Conservation (phyloP, 2,797 vertebrate species). For the Nannoperca australis region DNA sequence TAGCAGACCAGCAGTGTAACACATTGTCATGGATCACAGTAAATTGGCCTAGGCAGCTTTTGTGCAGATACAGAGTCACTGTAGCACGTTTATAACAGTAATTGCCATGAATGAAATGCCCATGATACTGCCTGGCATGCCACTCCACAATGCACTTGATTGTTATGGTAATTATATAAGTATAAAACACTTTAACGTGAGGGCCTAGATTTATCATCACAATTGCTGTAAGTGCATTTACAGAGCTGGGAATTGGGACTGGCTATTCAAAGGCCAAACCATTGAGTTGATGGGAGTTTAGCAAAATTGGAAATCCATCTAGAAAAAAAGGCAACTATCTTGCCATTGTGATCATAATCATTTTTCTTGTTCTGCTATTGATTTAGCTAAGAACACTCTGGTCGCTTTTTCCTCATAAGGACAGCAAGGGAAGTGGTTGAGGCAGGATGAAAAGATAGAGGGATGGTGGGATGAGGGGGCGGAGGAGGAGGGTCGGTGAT, state of each 20-base stretch:
- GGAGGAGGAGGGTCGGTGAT: slow-evolving; percentile 70
- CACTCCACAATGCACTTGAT: slow-evolving; percentile 83
- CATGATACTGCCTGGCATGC: slow-evolving; percentile 69
- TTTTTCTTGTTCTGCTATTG: slow-evolving; percentile 82
- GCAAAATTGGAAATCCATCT: slow-evolving; percentile 77
- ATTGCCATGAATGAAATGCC: slow-evolving; percentile 74
- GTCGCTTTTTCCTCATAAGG: slow-evolving; percentile 42
- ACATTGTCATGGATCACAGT: slow-evolving; percentile 80
- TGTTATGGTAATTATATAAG: slow-evolving; percentile 84
- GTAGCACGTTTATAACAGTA: slow-evolving; percentile 76
- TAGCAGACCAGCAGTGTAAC: slow-evolving; percentile 56
- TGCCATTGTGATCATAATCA: slow-evolving; percentile 73
- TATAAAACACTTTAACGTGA: slow-evolving; percentile 78
- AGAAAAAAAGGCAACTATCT: slow-evolving; percentile 69
- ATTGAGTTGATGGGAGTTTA: slow-evolving; percentile 61
- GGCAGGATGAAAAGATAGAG: slow-evolving; percentile 64
- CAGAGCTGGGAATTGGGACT: slow-evolving; percentile 68
- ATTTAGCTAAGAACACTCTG: slow-evolving; percentile 61
- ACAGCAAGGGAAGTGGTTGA: slow-evolving; percentile 53
- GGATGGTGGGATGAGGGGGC: slow-evolving; percentile 51
- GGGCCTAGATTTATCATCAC: slow-evolving; percentile 75
- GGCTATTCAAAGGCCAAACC: slow-evolving; percentile 65
- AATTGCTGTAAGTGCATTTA: slow-evolving; percentile 68
- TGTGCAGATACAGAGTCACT: slow-evolving; percentile 75
- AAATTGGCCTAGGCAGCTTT: slow-evolving; percentile 78